phyloP scores from a whole-genome alignment of 2,113 vertebrate species.

The Ochotona curzoniae region DNA sequence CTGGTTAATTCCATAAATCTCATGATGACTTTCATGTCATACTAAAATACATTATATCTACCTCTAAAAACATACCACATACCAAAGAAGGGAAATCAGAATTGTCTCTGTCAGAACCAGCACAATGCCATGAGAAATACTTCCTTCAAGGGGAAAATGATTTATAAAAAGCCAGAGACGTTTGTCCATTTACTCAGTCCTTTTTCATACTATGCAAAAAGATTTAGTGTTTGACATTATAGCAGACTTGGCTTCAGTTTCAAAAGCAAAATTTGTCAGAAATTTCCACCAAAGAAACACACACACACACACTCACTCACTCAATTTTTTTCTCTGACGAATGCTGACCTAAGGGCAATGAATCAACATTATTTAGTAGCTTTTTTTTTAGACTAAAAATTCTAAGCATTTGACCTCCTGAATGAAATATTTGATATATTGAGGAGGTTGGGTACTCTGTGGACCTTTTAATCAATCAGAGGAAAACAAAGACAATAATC shows the following conservation, averaged over 20 bases:
- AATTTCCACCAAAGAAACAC: background rate
- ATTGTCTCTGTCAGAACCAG: conserved; percentile 28
- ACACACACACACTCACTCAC: background rate
- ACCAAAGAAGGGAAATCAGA: conserved; percentile 36
- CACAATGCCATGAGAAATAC: background rate
- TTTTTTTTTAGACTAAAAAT: conserved; percentile 11
- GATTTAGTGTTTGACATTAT: background rate
- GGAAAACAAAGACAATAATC: background rate
- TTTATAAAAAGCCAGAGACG: background rate
- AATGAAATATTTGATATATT: background rate
- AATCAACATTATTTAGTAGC: conserved; percentile 32
- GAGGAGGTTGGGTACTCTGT: background rate
- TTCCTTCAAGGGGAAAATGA: background rate
- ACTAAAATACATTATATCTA: background rate
- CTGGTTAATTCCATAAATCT: conserved; percentile 49
- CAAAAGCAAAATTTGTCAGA: background rate
- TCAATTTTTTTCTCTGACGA: background rate
- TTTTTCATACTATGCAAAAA: conserved; percentile 11
- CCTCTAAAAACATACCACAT: conserved; percentile 26
- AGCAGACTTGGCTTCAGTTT: conserved; percentile 42
- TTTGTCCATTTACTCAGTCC: background rate
- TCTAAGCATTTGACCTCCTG: background rate
- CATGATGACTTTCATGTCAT: conserved; percentile 34
- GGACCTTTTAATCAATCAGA: background rate
- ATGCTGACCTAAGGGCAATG: background rate